phyloP scores from a whole-genome alignment of 2,888 invertebrate species.

The Phaonia tiefii region DNA sequence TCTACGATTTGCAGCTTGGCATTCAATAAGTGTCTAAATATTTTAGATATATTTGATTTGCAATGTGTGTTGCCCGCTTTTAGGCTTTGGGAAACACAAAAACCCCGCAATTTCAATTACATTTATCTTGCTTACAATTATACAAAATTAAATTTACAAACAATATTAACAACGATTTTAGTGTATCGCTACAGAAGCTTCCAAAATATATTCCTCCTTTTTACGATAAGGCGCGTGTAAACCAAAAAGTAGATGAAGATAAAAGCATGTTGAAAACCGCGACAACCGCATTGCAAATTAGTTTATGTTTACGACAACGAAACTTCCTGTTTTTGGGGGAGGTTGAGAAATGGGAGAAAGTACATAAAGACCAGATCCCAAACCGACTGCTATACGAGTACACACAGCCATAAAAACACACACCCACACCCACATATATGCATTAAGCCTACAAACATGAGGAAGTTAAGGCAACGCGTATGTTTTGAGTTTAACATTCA shows the following conservation, averaged over 20 bases:
- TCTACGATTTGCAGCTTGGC: no score
- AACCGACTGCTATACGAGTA: neutral
- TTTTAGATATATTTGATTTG: no score
- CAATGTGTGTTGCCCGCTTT: no score
- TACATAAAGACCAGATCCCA: conserved; percentile 14
- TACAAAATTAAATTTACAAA: no score
- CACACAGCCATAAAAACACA: conserved; percentile 22
- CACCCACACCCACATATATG: neutral
- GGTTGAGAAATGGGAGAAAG: no score
- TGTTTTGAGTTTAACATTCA: conserved; percentile 48
- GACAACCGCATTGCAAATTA: conserved; percentile 73
- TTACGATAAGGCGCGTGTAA: neutral
- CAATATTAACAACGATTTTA: no score
- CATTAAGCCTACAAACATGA: neutral
- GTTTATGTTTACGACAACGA: conserved; percentile 68
- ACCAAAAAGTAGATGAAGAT: neutral
- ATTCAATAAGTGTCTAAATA: no score
- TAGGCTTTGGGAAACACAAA: no score
- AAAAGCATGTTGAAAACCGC: conserved; percentile 57
- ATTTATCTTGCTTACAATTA: no score
- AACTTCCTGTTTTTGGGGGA: conserved; percentile 33
- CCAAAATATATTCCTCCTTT: neutral
- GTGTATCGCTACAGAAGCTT: no score
- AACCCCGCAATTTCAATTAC: no score
- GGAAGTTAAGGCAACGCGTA: conserved; percentile 6